These are phyloP conservation scores for Clitarchus hookeri DNA, from an alignment of 2,888 invertebrate species.

Conservation along the genomic window DNA sequence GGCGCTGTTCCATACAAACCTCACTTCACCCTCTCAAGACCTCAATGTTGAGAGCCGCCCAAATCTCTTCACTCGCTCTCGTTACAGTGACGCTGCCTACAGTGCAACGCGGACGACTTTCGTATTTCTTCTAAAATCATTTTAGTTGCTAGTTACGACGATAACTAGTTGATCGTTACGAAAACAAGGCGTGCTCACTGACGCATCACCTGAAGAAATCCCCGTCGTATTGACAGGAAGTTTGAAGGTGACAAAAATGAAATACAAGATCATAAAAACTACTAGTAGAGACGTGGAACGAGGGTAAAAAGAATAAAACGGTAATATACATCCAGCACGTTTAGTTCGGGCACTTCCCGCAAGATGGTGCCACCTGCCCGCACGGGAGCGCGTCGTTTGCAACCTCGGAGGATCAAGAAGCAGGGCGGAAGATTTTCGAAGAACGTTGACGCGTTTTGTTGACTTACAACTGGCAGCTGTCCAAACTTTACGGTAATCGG, in stretches of 20 bases:
- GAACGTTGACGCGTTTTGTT: background rate
- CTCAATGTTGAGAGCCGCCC: too few species aligned
- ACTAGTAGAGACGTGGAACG: constrained; percentile 2
- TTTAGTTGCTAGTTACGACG: too few species aligned
- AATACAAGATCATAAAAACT: constrained; percentile 16
- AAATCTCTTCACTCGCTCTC: too few species aligned
- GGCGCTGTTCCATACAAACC: too few species aligned
- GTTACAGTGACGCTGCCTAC: too few species aligned
- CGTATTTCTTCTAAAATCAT: too few species aligned
- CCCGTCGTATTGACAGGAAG: constrained; percentile 2
- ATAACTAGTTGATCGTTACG: too few species aligned
- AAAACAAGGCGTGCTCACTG: background rate
- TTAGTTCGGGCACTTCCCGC: constrained; percentile 41
- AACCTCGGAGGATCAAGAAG: background rate
- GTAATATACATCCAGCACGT: constrained; percentile 37
- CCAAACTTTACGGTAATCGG: too few species aligned
- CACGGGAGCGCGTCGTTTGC: constrained; percentile 6
- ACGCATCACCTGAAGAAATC: background rate
- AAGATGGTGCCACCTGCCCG: constrained; percentile 40
- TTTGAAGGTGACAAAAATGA: constrained; percentile 25
- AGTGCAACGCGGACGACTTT: too few species aligned
- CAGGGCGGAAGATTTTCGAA: background rate
- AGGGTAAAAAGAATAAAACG: constrained; percentile 30
- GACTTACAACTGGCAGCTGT: too few species aligned
- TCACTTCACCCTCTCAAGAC: too few species aligned